phyloP scores from a whole-genome alignment of 1,140 invertebrate genomes.

The Hormaphis cornu region DNA sequence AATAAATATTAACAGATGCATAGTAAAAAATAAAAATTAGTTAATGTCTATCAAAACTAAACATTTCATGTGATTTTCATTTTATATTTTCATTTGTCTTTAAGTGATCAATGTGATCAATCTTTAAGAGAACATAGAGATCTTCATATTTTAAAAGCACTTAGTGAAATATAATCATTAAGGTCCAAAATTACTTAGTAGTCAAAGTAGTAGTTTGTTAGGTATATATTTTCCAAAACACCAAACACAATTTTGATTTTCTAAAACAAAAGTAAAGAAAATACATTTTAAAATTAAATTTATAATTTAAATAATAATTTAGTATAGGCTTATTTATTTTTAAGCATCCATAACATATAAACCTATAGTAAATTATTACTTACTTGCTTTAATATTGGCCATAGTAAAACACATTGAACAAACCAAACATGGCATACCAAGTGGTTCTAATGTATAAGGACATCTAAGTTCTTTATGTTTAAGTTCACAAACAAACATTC shows the following conservation, averaged over 20 bases:
- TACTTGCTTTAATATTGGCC: constrained; percentile 18
- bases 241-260: constrained; percentile 23
- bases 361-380: too few species aligned
- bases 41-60: not conserved
- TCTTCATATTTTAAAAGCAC: not conserved
- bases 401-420: constrained; percentile 25
- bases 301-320: not conserved
- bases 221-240: constrained; percentile 24
- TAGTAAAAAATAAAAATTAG: not conserved
- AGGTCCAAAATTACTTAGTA: not conserved
- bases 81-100: not conserved
- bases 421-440: constrained; percentile 14
- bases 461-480: constrained; percentile 25
- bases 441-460: constrained; percentile 7
- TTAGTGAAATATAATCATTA: too few species aligned
- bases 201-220: constrained; percentile 2
- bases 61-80: not conserved
- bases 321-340: too few species aligned
- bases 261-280: not conserved
- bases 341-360: too few species aligned
- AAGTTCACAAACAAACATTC: constrained; percentile 15
- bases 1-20: not conserved
- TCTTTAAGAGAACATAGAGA: too few species aligned
- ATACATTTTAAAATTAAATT: not conserved
- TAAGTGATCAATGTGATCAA: too few species aligned